A percentile compares a stretch with the other conserved stretches of the same genome.
These are phyloP conservation scores for Xiphorhynchus elegans DNA, from an alignment of 2,113 vertebrate genomes.

Conservation along the genomic window DNA sequence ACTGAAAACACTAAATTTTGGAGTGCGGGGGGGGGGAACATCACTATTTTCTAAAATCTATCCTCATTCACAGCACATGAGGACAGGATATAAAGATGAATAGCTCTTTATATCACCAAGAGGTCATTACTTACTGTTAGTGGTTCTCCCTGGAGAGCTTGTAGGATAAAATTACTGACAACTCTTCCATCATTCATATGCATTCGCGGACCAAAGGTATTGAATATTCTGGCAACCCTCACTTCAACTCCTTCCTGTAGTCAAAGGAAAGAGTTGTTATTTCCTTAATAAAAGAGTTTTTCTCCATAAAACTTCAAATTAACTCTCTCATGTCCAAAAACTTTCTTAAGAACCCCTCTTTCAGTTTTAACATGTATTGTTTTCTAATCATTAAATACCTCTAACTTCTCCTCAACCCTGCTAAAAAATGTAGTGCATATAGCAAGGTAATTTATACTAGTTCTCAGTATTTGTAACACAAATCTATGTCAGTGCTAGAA, in stretches of 20 bases:
- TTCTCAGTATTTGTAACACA: not conserved
- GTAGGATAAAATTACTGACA: constrained; percentile 98
- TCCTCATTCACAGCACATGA: not conserved
- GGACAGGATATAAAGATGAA: not conserved
- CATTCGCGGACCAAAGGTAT: constrained; percentile 97
- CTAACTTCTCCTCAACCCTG: not conserved
- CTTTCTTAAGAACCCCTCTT: not conserved
- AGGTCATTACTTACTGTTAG: constrained; percentile 84
- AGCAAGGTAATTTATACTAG: not conserved
- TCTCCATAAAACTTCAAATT: not conserved
- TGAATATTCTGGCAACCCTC: constrained; percentile 96
- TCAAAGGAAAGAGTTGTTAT: not conserved
- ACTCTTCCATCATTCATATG: constrained; percentile 99
- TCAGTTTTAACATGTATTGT: not conserved
- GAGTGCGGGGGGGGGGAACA: accelerated
- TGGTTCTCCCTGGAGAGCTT: constrained; percentile 94
- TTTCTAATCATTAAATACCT: not conserved
- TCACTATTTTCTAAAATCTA: not conserved
- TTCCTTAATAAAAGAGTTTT: not conserved
- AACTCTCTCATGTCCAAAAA: not conserved
- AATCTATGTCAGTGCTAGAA: not conserved
- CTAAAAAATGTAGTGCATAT: not conserved
- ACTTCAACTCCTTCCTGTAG: constrained; percentile 96
- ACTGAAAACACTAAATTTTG: not conserved
- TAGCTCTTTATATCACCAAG: accelerated